These are phyloP conservation scores for Eupsittula cactorum DNA, from an alignment of 2,113 vertebrate genomes.

Conservation along the genomic window DNA sequence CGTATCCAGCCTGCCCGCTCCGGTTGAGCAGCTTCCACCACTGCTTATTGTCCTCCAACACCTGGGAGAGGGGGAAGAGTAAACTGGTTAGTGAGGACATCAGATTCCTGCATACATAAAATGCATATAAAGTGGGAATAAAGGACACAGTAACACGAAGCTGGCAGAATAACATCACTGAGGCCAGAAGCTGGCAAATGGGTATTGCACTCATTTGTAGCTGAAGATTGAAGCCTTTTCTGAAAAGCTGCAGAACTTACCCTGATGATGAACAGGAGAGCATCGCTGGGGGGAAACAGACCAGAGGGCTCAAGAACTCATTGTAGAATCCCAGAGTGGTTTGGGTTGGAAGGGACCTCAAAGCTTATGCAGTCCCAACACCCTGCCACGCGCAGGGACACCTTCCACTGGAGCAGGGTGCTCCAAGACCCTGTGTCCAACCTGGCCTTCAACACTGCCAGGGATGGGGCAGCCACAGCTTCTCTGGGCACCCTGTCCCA, in stretches of 20 bases:
- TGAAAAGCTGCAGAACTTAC: not conserved
- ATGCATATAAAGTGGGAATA: not conserved
- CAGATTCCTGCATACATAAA: not conserved
- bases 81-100: not conserved
- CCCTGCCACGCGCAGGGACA: not conserved
- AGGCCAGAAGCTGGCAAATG: not conserved
- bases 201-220: not conserved
- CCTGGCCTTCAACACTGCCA: not conserved
- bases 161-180: not conserved
- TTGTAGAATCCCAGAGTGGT: not conserved
- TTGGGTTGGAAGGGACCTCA: not conserved
- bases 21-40: constrained; percentile 95
- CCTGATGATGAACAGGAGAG: not conserved
- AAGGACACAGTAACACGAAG: not conserved
- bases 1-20: constrained; percentile 89
- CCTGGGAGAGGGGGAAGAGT: constrained; percentile 67
- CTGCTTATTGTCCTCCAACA: constrained; percentile 90
- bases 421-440: not conserved
- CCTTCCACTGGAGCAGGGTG: not conserved
- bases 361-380: too few relatives aligned
- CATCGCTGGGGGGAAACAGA: not conserved
- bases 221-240: not conserved
- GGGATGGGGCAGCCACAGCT: not conserved
- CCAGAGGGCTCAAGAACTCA: not conserved
- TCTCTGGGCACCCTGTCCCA: too few relatives aligned